Evolutionary conservation across 2,797 vertebrate species (phyloP).

Genomic region (Loriculus beryllinus): DNA sequence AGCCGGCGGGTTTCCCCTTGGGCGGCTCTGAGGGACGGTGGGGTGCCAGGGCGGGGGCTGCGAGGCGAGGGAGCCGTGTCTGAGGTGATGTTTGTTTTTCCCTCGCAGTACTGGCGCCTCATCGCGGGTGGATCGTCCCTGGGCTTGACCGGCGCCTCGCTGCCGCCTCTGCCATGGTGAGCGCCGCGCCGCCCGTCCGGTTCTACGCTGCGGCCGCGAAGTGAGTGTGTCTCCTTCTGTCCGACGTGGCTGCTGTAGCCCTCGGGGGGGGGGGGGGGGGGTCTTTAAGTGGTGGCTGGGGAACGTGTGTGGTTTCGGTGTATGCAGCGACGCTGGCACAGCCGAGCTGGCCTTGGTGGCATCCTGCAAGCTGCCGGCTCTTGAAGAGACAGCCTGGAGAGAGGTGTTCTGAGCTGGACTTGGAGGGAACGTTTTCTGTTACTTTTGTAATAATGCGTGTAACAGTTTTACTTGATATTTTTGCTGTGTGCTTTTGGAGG

Average conservation of each 20-base stretch:
- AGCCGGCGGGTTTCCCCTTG: rapidly evolving
- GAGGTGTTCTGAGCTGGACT: rapidly evolving
- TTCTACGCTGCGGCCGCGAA: conserved; percentile 55
- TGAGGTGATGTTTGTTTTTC: neutral
- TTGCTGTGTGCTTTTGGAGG: neutral
- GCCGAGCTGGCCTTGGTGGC: rapidly evolving
- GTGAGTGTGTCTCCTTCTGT: conserved; percentile 55
- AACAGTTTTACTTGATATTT: rapidly evolving
- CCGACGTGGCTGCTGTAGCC: neutral
- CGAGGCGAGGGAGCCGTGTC: neutral
- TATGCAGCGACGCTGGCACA: rapidly evolving
- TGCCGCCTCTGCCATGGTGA: neutral
- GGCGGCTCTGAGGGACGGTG: neutral
- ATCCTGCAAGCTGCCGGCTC: rapidly evolving
- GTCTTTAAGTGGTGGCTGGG: neutral
- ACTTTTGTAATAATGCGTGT: rapidly evolving
- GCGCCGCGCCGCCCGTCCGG: neutral
- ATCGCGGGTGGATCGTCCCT: neutral
- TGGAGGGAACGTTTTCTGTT: rapidly evolving
- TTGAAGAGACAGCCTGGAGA: neutral
- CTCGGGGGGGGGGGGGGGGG: neutral
- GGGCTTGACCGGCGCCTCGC: neutral
- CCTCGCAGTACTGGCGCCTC: conserved; percentile 38
- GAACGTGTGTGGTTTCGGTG: rapidly evolving
- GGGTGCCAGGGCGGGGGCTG: neutral